Conservation (phyloP, 1,140 invertebrate genomes). For the Solen grandis region DNA sequence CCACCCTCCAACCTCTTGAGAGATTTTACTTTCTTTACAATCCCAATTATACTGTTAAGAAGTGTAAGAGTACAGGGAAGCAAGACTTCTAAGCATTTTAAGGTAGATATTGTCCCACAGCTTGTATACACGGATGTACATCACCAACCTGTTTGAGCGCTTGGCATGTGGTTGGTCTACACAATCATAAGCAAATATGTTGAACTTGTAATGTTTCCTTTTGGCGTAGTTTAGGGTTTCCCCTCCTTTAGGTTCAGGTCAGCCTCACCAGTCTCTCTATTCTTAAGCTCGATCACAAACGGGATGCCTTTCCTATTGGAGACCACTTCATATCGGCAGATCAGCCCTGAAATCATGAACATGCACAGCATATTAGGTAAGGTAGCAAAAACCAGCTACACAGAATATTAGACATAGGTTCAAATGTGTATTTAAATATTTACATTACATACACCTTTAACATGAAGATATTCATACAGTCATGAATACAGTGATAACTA, state of each 20-base stretch:
- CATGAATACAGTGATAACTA: too few relatives aligned
- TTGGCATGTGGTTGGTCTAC: conserved; percentile 86
- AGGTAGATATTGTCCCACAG: neutral
- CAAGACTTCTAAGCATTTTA: too few relatives aligned
- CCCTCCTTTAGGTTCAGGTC: conserved; percentile 84
- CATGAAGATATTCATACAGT: too few relatives aligned
- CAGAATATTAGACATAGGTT: too few relatives aligned
- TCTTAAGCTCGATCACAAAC: conserved; percentile 87
- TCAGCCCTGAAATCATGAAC: conserved; percentile 84
- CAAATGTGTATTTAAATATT: too few relatives aligned
- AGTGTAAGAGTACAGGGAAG: too few relatives aligned
- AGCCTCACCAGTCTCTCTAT: conserved; percentile 83
- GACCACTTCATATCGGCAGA: conserved; percentile 95
- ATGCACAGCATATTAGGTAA: too few relatives aligned
- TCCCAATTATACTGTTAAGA: too few relatives aligned
- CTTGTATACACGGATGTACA: conserved; percentile 22
- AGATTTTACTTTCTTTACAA: too few relatives aligned
- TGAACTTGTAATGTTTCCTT: conserved; percentile 96
- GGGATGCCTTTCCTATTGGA: conserved; percentile 84
- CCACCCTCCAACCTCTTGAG: neutral
- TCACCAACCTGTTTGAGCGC: conserved; percentile 80
- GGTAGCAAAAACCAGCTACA: too few relatives aligned
- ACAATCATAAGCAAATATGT: conserved; percentile 95
- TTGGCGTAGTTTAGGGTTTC: conserved; percentile 95
- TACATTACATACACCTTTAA: too few relatives aligned